phyloP scores from a whole-genome alignment of 1,140 invertebrate species.

The Hormaphis cornu region DNA sequence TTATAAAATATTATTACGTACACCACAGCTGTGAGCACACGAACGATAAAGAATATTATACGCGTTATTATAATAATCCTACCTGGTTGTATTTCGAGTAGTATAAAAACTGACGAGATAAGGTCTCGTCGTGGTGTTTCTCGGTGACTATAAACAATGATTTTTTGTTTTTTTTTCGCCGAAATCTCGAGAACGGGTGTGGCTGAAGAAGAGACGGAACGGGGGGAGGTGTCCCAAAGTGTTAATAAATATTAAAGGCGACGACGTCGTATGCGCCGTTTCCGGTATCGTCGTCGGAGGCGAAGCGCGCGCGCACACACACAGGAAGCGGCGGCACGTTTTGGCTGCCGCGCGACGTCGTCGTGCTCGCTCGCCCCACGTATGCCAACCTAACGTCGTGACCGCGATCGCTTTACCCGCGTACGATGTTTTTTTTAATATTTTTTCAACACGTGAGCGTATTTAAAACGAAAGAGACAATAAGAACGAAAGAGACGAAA shows the following conservation, averaged over 20 bases:
- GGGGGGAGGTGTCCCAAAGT: background rate
- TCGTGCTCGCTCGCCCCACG: no score
- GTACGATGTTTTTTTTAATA: background rate
- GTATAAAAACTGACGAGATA: no score
- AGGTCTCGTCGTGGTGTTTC: no score
- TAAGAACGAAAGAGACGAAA: no score
- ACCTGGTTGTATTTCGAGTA: no score
- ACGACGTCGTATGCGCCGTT: slow-evolving; percentile 22
- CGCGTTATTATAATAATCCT: no score
- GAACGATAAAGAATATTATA: no score
- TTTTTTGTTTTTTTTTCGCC: background rate
- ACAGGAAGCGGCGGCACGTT: slow-evolving; percentile 32
- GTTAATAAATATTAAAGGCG: slow-evolving; percentile 17
- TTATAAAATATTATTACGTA: no score
- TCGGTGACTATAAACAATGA: no score
- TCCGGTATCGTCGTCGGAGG: slow-evolving; percentile 25
- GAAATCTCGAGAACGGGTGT: background rate
- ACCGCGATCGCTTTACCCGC: slow-evolving; percentile 18
- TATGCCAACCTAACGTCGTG: slow-evolving; percentile 26
- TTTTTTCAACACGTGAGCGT: background rate
- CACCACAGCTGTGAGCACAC: no score
- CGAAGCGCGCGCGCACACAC: background rate
- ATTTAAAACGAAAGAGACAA: background rate
- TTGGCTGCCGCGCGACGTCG: background rate
- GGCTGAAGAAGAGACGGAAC: background rate